Percentiles rank a stretch among this genome's conserved stretches.
These are phyloP conservation scores for Cardiocondyla obscurior DNA, from an alignment of 1,140 invertebrate genomes.

Conservation along the genomic window DNA sequence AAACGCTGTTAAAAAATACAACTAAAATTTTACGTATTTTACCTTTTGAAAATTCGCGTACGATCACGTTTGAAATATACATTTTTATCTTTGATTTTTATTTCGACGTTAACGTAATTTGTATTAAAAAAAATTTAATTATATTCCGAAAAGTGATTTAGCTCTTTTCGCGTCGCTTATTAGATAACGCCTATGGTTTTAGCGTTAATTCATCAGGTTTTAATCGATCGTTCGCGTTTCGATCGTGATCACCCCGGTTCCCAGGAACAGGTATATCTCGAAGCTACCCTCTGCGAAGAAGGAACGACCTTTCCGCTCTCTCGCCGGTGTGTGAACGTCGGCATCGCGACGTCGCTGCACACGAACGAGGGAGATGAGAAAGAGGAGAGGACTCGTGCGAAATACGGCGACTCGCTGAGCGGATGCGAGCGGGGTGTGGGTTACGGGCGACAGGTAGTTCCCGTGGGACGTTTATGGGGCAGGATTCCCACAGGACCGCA, in stretches of 20 bases:
- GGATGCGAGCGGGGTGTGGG: slow-evolving; percentile 63
- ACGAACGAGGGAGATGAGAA: slow-evolving; percentile 37
- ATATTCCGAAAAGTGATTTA: too few species aligned
- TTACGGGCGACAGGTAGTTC: slow-evolving; percentile 76
- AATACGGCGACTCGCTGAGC: slow-evolving; percentile 69
- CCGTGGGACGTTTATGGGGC: slow-evolving; percentile 73
- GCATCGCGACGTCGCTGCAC: background rate
- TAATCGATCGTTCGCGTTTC: slow-evolving; percentile 62
- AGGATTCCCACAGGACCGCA: slow-evolving; percentile 74
- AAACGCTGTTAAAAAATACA: too few species aligned
- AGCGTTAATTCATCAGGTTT: slow-evolving; percentile 2
- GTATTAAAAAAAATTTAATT: background rate
- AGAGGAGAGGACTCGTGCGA: slow-evolving; percentile 73
- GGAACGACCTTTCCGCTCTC: slow-evolving; percentile 61
- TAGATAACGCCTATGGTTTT: background rate
- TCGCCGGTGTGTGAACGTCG: slow-evolving; percentile 52
- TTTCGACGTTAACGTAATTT: too few species aligned
- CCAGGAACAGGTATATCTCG: slow-evolving; percentile 74
- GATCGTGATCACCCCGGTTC: slow-evolving; percentile 65
- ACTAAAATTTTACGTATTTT: too few species aligned
- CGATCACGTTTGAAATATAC: too few species aligned
- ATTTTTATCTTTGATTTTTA: too few species aligned
- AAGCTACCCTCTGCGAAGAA: slow-evolving; percentile 57
- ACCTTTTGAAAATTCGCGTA: too few species aligned
- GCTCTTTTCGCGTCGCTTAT: too few species aligned